Evolutionary conservation across 1,140 invertebrate genomes (phyloP).

Genomic region (Epicauta chinensis): DNA sequence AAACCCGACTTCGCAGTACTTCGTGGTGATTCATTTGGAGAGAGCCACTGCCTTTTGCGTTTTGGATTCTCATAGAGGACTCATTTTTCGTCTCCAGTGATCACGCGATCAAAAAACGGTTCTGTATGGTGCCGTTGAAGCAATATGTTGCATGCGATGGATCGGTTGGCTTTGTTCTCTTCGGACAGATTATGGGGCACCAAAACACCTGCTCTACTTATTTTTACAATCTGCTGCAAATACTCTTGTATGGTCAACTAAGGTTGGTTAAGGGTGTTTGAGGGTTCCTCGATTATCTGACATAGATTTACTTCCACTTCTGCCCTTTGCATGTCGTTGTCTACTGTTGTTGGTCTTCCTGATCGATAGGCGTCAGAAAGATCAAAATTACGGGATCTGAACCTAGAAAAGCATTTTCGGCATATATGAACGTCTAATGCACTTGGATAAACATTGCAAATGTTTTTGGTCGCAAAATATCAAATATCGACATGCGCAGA

Average conservation of each 20-base stretch:
- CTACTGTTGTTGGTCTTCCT: slow-evolving; percentile 18
- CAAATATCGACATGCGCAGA: no score
- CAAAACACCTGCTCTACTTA: slow-evolving; percentile 25
- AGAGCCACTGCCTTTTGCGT: no score
- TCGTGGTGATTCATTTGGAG: no score
- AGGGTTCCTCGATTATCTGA: slow-evolving; percentile 1
- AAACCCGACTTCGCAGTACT: no score
- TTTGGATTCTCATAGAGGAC: no score
- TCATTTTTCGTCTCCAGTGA: no score
- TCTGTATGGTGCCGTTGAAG: no score
- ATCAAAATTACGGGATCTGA: slow-evolving; percentile 12
- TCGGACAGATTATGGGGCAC: slow-evolving; percentile 24
- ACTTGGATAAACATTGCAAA: no score
- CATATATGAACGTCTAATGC: background rate
- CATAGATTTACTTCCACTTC: background rate
- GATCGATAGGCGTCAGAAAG: slow-evolving; percentile 6
- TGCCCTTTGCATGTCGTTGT: slow-evolving; percentile 14
- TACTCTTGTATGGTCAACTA: background rate
- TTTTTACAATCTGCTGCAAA: slow-evolving; percentile 21
- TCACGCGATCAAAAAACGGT: no score
- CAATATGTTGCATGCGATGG: slow-evolving; percentile 1
- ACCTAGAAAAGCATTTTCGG: slow-evolving; percentile 4
- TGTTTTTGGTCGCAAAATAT: no score
- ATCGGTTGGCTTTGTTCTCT: slow-evolving; percentile 17
- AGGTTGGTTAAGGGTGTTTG: slow-evolving; percentile 2